Conservation (phyloP, 2,797 vertebrate genomes). For the Protosalanx chinensis region DNA sequence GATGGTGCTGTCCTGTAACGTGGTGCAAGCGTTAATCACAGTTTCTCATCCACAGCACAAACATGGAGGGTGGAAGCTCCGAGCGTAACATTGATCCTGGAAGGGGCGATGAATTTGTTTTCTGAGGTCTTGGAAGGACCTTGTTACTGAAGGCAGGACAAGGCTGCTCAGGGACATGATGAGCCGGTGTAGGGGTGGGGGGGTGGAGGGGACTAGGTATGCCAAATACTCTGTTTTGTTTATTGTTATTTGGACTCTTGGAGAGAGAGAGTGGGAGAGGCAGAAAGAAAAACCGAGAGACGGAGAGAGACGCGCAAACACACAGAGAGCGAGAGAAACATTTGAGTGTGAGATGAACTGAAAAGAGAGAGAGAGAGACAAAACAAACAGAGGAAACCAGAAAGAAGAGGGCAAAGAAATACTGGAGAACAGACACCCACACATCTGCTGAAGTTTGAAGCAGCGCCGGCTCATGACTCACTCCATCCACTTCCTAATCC, state of each 20-base stretch:
- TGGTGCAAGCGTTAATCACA: no score
- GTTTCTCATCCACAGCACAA: no score
- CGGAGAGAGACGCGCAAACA: background rate
- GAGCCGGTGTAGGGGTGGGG: background rate
- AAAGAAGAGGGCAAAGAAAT: slow-evolving; percentile 21
- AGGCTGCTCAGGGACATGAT: background rate
- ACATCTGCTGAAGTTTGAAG: background rate
- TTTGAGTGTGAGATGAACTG: background rate
- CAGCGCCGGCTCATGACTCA: background rate
- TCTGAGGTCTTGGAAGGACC: no score
- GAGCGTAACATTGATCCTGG: background rate
- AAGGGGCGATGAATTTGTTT: background rate
- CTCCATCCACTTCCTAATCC: background rate
- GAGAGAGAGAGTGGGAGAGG: background rate
- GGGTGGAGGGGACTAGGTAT: background rate
- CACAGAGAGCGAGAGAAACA: background rate
- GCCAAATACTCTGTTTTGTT: no score
- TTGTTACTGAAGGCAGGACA: no score
- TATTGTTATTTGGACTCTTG: no score
- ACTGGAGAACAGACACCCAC: background rate
- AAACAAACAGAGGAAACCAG: slow-evolving; percentile 18
- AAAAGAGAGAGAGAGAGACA: slow-evolving; percentile 7
- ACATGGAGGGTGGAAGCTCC: no score
- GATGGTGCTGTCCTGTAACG: no score
- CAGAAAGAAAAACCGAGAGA: background rate